Conservation (phyloP, 92 coral and sea anemone species). For the Galaxea fascicularis region DNA sequence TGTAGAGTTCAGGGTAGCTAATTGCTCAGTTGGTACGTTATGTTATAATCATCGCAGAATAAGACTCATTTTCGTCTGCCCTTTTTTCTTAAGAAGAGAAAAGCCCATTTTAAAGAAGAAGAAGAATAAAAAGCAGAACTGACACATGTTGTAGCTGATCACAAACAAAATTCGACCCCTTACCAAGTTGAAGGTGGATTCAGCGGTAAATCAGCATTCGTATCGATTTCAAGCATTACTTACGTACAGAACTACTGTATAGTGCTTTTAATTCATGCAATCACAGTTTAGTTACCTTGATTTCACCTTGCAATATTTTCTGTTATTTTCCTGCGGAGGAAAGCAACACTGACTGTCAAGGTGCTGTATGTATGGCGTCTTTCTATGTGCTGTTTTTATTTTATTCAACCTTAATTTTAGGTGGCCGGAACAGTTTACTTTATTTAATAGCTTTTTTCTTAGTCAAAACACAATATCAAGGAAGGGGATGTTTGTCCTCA, state of each 20-base stretch:
- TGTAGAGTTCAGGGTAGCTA: no score
- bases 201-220: not conserved
- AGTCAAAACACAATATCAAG: not conserved
- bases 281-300: not conserved
- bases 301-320: not conserved
- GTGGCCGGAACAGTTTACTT: not conserved
- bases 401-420: not conserved
- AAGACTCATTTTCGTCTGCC: no score
- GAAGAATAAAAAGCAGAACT: no score
- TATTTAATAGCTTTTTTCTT: not conserved
- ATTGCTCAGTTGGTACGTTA: no score
- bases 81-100: no score
- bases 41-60: no score
- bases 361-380: not conserved
- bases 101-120: no score
- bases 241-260: not conserved
- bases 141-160: no score
- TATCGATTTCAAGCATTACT: not conserved
- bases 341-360: not conserved
- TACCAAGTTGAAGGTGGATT: no score
- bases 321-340: conserved; percentile 15
- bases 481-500: not conserved
- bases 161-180: no score
- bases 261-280: not conserved
- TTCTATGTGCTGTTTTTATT: not conserved